Percentiles rank a stretch among this genome's conserved stretches.
phyloP scores from a whole-genome alignment of 2,797 vertebrate species.

The Brachyrhaphis roseni region DNA sequence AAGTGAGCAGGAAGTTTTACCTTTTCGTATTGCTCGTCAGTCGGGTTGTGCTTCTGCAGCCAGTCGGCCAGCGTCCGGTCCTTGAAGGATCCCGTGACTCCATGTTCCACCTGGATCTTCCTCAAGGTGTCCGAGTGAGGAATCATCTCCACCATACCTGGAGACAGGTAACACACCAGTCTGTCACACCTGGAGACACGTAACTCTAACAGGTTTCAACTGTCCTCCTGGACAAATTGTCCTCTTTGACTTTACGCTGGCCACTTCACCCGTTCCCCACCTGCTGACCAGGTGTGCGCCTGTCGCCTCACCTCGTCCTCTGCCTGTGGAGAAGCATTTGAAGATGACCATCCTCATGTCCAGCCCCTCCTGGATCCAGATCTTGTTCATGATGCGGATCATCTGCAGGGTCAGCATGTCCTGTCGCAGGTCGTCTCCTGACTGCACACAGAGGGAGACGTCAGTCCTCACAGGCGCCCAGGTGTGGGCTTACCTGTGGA shows the following conservation, averaged over 20 bases:
- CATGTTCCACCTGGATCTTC: slow-evolving; percentile 96
- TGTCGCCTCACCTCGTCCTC: slow-evolving; percentile 84
- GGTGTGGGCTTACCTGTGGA: not conserved
- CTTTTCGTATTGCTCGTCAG: slow-evolving; percentile 95
- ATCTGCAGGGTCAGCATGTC: slow-evolving; percentile 98
- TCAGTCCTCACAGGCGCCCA: not conserved
- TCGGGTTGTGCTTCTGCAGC: slow-evolving; percentile 95
- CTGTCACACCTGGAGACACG: not conserved
- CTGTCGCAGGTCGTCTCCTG: slow-evolving; percentile 94
- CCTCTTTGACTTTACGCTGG: too few relatives aligned
- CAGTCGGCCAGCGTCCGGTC: slow-evolving; percentile 93
- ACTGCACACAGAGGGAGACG: slow-evolving; percentile 70
- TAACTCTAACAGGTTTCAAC: not conserved
- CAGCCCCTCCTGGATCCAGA: slow-evolving; percentile 97
- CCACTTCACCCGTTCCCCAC: not conserved
- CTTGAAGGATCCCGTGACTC: slow-evolving; percentile 96
- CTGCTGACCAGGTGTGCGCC: not conserved
- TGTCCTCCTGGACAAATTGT: too few relatives aligned
- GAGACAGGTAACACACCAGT: not conserved
- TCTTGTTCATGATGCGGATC: slow-evolving; percentile 98
- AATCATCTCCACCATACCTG: slow-evolving; percentile 99
- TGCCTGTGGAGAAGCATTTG: slow-evolving; percentile 93
- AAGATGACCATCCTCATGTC: slow-evolving; percentile 99
- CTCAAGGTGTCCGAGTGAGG: slow-evolving; percentile 94
- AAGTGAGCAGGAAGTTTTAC: slow-evolving; percentile 63